Evolutionary conservation across 2,888 invertebrate genomes (phyloP).

Genomic region (Drosophila limbata): DNA sequence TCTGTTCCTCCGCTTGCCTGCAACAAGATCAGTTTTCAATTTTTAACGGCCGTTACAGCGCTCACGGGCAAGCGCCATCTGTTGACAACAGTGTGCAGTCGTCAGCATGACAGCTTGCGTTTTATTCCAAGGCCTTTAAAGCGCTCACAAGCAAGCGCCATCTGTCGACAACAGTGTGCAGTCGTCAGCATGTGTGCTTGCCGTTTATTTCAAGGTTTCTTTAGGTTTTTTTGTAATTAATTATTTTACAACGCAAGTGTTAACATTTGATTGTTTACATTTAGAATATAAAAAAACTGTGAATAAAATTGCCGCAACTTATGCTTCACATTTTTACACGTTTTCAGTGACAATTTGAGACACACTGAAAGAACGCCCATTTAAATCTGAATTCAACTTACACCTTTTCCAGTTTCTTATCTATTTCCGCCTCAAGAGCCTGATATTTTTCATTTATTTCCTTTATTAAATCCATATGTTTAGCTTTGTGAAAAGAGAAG

Average conservation of each 20-base stretch:
- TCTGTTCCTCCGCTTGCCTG: slow-evolving; percentile 80
- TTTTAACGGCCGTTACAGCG: slow-evolving; percentile 3
- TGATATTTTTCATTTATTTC: slow-evolving; percentile 84
- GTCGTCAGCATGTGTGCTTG: neutral
- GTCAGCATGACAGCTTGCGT: neutral
- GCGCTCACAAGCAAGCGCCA: slow-evolving; percentile 5
- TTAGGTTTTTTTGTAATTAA: neutral
- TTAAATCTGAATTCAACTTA: slow-evolving; percentile 43
- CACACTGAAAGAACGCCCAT: neutral
- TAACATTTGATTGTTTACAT: no score
- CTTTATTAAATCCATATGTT: slow-evolving; percentile 80
- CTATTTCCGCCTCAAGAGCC: slow-evolving; percentile 82
- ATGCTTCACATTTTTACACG: slow-evolving; percentile 15
- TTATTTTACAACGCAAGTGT: neutral
- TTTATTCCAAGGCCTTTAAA: neutral
- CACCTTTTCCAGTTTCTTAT: slow-evolving; percentile 82
- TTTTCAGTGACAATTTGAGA: neutral
- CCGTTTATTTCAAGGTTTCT: neutral
- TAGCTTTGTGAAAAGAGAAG: neutral
- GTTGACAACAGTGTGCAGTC: neutral
- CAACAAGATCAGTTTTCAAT: neutral
- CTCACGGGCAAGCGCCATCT: slow-evolving; percentile 17
- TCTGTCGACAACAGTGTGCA: slow-evolving; percentile 4
- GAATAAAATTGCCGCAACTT: slow-evolving; percentile 7
- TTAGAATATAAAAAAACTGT: neutral